Conservation (phyloP, 2,797 vertebrate genomes). For the Hypotaenidia philippensis region DNA sequence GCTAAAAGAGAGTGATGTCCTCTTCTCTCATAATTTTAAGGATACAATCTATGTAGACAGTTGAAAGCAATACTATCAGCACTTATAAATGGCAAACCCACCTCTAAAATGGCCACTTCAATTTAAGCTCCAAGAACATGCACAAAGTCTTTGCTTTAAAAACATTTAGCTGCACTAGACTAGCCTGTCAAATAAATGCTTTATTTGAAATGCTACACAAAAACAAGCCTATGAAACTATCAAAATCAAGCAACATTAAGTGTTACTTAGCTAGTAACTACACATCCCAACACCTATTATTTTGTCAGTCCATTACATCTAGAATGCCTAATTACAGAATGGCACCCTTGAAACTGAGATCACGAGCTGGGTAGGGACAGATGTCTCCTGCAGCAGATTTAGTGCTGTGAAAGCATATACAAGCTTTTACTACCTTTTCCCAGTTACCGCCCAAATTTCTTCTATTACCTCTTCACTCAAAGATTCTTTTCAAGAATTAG, state of each 20-base stretch:
- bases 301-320: neutral
- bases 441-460: neutral
- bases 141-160: neutral
- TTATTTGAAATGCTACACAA: neutral
- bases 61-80: neutral
- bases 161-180: neutral
- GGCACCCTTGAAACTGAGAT: neutral
- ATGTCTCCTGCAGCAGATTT: neutral
- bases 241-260: neutral
- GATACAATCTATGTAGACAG: neutral
- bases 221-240: neutral
- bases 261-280: neutral
- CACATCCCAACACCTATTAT: neutral
- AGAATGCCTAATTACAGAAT: neutral
- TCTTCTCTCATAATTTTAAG: neutral
- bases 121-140: neutral
- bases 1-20: neutral
- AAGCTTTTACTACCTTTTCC: neutral
- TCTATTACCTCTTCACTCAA: neutral
- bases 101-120: neutral
- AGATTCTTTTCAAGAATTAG: constrained; percentile 15
- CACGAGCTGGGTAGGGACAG: neutral
- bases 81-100: neutral
- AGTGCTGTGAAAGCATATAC: neutral
- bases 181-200: neutral